phyloP scores from a whole-genome alignment of 2,113 vertebrate genomes.

The Spermophilus dauricus region DNA sequence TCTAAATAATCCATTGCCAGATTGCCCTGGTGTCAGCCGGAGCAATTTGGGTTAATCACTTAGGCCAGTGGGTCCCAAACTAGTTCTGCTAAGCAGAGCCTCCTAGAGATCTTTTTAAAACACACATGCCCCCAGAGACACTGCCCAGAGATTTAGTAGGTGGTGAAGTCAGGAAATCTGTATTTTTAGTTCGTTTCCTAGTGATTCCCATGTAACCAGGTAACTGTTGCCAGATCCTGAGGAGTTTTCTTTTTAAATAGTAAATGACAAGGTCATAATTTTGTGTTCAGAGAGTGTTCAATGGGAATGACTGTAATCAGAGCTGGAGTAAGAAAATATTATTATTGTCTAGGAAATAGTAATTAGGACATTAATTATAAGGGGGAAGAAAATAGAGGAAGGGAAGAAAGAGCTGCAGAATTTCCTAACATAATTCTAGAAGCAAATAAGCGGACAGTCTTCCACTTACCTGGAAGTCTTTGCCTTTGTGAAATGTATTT shows the following conservation, averaged over 20 bases:
- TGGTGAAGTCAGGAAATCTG: background rate
- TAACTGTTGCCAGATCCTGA: background rate
- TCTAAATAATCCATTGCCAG: background rate
- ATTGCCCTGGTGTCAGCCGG: background rate
- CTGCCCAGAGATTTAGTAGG: background rate
- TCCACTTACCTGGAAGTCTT: background rate
- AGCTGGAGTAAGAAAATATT: background rate
- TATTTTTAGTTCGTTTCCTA: background rate
- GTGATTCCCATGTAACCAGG: background rate
- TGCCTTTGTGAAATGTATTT: background rate
- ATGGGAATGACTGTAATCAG: background rate
- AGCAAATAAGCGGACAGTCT: background rate
- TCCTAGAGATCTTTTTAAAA: background rate
- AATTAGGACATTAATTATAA: background rate
- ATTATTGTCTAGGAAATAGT: background rate
- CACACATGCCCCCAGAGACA: background rate
- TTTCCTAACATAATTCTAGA: background rate
- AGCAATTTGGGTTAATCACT: background rate
- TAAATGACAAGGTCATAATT: background rate
- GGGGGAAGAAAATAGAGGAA: background rate
- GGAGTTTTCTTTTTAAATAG: background rate
- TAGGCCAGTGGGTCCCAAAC: background rate
- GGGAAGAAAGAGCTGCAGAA: background rate
- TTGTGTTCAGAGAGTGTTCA: background rate
- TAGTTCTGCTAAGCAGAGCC: background rate